Percentiles rank a stretch among this genome's conserved stretches.
These are phyloP conservation scores for Eupithecia insigniata DNA, from an alignment of 2,888 invertebrate species.

Conservation along the genomic window DNA sequence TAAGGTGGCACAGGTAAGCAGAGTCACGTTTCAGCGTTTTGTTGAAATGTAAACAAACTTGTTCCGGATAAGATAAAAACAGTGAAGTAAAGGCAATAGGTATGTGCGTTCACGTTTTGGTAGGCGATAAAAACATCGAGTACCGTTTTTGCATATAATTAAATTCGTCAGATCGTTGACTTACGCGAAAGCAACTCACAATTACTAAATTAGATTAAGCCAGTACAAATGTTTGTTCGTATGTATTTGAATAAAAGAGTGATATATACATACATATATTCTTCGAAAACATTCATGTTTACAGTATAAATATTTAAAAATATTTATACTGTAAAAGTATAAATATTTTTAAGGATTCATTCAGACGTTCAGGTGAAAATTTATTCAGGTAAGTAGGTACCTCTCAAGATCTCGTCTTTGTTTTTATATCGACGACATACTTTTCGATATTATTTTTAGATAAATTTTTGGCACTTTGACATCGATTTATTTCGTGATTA, in stretches of 20 bases:
- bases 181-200: constrained; percentile 21
- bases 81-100: constrained; percentile 53
- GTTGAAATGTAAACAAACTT: constrained; percentile 82
- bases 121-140: constrained; percentile 55
- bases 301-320: not conserved
- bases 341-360: not conserved
- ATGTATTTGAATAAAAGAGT: constrained; percentile 5
- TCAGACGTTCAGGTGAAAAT: constrained; percentile 5
- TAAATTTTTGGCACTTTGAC: constrained; percentile 33
- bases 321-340: no score
- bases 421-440: constrained; percentile 34
- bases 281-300: not conserved
- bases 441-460: constrained; percentile 32
- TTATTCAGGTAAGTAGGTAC: constrained; percentile 9
- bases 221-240: not conserved
- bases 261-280: not conserved
- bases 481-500: constrained; percentile 33
- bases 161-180: constrained; percentile 32
- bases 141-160: constrained; percentile 32
- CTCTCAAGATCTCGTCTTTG: constrained; percentile 26
- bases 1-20: constrained; percentile 75
- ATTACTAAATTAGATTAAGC: constrained; percentile 15
- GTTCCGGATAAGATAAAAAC: constrained; percentile 83
- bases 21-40: constrained; percentile 80
- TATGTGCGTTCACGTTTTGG: constrained; percentile 52